These are phyloP conservation scores for Drosophila punjabiensis DNA, from an alignment of 1,140 invertebrate species.

Conservation along the genomic window DNA sequence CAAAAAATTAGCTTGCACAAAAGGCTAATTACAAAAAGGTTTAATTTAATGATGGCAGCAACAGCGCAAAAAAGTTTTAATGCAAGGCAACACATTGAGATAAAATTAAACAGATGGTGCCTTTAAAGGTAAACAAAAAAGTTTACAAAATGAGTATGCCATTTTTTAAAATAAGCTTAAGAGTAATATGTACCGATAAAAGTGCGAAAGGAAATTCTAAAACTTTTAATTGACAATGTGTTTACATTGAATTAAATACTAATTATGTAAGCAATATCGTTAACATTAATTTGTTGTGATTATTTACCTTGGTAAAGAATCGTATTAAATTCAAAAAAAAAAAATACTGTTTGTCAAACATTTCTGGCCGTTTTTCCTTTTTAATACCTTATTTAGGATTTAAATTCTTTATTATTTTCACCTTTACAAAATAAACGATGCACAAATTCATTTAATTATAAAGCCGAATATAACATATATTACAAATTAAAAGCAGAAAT, in stretches of 20 bases:
- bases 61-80: conserved; percentile 8
- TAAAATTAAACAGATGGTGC: conserved; percentile 17
- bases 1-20: not conserved
- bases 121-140: conserved; percentile 12
- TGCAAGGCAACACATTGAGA: not conserved
- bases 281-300: too few relatives aligned
- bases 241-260: not conserved
- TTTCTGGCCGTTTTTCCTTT: too few relatives aligned
- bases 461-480: too few relatives aligned
- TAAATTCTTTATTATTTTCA: too few relatives aligned
- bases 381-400: too few relatives aligned
- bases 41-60: conserved; percentile 12
- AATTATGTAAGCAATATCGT: not conserved
- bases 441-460: too few relatives aligned
- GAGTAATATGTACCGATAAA: not conserved
- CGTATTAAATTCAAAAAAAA: not conserved
- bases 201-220: not conserved
- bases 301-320: not conserved
- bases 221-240: not conserved
- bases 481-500: too few relatives aligned
- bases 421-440: too few relatives aligned
- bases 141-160: not conserved
- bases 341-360: not conserved
- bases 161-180: not conserved
- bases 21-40: conserved; percentile 26